These are phyloP conservation scores for Myiopsitta monachus DNA, from an alignment of 2,113 vertebrate species.

Conservation along the genomic window DNA sequence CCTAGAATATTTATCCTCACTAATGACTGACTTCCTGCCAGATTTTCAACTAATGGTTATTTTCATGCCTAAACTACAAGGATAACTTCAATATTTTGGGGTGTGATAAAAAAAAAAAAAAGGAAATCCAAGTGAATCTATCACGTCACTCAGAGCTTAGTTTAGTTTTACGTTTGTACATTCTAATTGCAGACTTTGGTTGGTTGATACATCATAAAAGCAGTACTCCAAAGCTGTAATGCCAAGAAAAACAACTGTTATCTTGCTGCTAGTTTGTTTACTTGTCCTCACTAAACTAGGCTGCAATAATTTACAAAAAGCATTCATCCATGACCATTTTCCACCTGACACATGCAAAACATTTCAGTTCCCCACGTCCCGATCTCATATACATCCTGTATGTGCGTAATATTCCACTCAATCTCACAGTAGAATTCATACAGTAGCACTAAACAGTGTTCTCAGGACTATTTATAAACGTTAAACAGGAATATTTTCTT, in stretches of 20 bases:
- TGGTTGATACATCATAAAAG: neutral
- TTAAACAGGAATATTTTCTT: neutral
- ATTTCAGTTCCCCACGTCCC: neutral
- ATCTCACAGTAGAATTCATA: neutral
- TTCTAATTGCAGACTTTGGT: neutral
- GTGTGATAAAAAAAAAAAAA: neutral
- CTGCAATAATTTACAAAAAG: neutral
- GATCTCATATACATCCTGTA: neutral
- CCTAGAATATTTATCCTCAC: neutral
- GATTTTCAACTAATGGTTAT: neutral
- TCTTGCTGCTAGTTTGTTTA: neutral
- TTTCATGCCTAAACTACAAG: neutral
- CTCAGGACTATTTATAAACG: neutral
- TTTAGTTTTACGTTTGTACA: neutral
- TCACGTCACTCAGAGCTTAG: neutral
- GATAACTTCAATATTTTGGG: neutral
- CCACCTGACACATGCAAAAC: neutral
- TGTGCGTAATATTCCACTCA: neutral
- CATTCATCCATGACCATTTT: neutral
- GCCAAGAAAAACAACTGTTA: neutral
- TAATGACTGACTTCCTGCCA: neutral
- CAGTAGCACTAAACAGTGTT: neutral
- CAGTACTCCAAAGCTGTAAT: neutral
- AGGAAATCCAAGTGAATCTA: neutral
- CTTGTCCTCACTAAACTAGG: neutral